These are phyloP conservation scores for Elephantulus edwardii DNA, from an alignment of 2,113 vertebrate genomes.

Conservation along the genomic window DNA sequence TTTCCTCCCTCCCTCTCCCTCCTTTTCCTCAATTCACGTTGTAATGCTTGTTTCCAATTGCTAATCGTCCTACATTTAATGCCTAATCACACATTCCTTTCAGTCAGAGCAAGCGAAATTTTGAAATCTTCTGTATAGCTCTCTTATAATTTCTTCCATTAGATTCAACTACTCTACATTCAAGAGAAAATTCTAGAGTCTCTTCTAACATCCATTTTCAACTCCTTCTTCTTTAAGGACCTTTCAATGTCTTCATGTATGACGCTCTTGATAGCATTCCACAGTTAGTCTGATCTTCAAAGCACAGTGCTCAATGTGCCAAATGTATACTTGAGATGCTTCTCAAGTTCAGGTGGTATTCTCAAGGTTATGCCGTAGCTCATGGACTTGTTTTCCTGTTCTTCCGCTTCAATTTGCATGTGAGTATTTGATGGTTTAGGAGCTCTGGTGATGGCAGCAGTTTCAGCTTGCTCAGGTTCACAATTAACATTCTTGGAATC, in stretches of 20 bases:
- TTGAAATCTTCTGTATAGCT: neutral
- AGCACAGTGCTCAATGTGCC: neutral
- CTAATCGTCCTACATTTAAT: too few species aligned
- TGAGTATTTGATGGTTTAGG: too few species aligned
- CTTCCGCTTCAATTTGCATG: neutral
- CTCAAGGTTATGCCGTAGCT: neutral
- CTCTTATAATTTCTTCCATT: neutral
- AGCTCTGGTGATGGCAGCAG: too few species aligned
- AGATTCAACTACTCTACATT: neutral
- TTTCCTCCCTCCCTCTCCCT: too few species aligned
- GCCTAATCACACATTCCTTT: too few species aligned
- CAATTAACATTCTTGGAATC: too few species aligned
- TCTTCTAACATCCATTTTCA: neutral
- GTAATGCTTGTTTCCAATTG: too few species aligned
- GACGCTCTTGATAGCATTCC: neutral
- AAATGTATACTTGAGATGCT: neutral
- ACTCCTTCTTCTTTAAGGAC: neutral
- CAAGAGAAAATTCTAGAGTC: too few species aligned
- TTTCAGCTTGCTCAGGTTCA: too few species aligned
- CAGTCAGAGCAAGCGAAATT: too few species aligned
- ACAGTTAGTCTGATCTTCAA: neutral
- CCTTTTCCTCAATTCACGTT: too few species aligned
- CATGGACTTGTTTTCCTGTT: neutral
- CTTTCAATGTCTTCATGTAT: neutral
- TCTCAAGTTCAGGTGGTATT: neutral